Evolutionary conservation across 2,113 vertebrate genomes (phyloP).

Genomic region (Peromyscus leucopus): DNA sequence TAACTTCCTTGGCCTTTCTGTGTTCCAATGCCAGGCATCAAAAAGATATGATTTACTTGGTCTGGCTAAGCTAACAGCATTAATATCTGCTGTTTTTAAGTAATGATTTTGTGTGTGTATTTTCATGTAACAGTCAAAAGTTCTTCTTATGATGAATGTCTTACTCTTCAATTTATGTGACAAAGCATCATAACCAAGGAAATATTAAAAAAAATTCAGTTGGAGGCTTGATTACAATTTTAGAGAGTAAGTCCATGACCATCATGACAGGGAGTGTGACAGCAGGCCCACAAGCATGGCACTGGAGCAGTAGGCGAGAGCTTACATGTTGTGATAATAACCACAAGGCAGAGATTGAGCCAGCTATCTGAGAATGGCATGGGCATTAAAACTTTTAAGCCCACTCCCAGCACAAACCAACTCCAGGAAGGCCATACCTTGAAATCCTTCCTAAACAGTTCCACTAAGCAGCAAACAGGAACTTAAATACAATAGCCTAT

Average conservation of each 20-base stretch:
- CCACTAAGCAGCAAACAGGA: neutral
- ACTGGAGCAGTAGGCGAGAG: neutral
- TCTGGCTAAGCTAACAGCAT: accelerated
- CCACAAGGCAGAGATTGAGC: neutral
- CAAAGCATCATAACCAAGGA: neutral
- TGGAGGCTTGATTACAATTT: neutral
- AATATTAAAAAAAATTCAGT: neutral
- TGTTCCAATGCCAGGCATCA: neutral
- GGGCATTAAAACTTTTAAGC: neutral
- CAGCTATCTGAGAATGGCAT: neutral
- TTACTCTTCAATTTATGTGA: neutral
- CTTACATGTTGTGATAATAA: neutral
- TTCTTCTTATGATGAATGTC: too few species aligned
- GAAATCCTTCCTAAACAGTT: neutral
- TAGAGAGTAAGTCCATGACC: neutral
- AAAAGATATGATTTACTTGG: neutral
- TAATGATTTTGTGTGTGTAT: neutral
- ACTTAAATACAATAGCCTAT: neutral
- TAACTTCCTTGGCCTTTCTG: neutral
- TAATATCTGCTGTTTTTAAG: neutral
- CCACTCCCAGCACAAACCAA: too few species aligned
- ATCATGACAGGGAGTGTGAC: neutral
- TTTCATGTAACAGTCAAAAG: neutral
- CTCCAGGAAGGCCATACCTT: too few species aligned
- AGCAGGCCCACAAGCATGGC: accelerated